A percentile compares a stretch with the other conserved stretches of the same genome.
phyloP scores from a whole-genome alignment of 2,113 vertebrate genomes.

The Tricholaema leucomelas region DNA sequence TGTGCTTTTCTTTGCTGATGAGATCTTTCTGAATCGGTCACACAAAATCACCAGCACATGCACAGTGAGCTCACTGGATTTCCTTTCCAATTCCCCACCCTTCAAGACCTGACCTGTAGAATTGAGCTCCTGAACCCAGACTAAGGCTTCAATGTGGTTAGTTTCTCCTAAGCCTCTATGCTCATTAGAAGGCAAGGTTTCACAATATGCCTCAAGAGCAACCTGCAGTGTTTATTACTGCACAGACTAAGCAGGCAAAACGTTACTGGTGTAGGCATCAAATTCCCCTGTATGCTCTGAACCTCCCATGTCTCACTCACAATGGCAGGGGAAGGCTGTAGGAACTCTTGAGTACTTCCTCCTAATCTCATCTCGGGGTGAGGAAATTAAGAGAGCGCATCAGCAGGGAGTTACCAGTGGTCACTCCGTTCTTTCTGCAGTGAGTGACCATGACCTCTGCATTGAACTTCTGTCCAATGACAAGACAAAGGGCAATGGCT shows the following conservation, averaged over 20 bases:
- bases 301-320: neutral
- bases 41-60: neutral
- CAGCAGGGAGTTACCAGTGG: accelerated
- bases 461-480: neutral
- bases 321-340: neutral
- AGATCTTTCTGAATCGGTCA: accelerated
- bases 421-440: neutral
- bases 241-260: neutral
- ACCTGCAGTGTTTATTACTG: neutral
- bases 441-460: neutral
- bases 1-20: neutral
- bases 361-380: neutral
- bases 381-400: neutral
- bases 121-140: neutral
- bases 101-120: neutral
- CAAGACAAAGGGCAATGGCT: too few relatives aligned
- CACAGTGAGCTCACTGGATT: neutral
- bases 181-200: neutral
- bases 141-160: neutral
- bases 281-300: neutral
- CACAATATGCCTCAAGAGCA: neutral
- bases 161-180: neutral
- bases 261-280: neutral
- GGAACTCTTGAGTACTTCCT: neutral
- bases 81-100: neutral